Conservation (phyloP, 2,888 invertebrate species). For the Anthophora plumipes region DNA sequence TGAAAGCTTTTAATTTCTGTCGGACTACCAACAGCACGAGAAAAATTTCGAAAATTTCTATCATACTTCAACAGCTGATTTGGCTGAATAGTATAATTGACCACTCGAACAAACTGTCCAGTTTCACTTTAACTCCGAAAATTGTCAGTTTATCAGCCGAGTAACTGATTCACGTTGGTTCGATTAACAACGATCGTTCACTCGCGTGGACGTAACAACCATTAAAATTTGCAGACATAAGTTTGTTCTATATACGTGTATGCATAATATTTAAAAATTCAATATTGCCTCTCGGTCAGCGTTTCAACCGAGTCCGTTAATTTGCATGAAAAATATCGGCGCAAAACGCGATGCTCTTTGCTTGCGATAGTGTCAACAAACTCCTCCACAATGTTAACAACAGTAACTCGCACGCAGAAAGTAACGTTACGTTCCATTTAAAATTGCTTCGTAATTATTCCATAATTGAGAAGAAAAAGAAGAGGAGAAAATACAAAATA, state of each 20-base stretch:
- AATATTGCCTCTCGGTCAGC: slow-evolving; percentile 5
- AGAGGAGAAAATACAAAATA: neutral
- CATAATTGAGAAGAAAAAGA: neutral
- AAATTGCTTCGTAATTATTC: slow-evolving; percentile 44
- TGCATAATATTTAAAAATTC: slow-evolving; percentile 13
- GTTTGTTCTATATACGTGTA: no score
- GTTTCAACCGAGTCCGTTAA: slow-evolving; percentile 22
- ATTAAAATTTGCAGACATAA: neutral
- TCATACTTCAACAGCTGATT: no score
- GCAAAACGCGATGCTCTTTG: slow-evolving; percentile 24
- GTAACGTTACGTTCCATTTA: slow-evolving; percentile 5
- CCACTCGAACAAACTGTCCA: no score
- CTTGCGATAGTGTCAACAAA: slow-evolving; percentile 17
- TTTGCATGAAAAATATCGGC: slow-evolving; percentile 21
- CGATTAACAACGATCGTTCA: neutral
- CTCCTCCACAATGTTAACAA: slow-evolving; percentile 20
- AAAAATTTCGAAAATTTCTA: no score
- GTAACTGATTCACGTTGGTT: neutral
- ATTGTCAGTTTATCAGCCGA: neutral
- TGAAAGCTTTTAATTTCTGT: no score
- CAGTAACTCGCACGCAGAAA: slow-evolving; percentile 4
- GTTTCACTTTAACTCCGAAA: no score
- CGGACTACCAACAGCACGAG: no score
- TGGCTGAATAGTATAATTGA: no score
- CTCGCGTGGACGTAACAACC: neutral